These are phyloP conservation scores for Erpetoichthys calabaricus DNA, from an alignment of 2,797 vertebrate genomes.

Conservation along the genomic window DNA sequence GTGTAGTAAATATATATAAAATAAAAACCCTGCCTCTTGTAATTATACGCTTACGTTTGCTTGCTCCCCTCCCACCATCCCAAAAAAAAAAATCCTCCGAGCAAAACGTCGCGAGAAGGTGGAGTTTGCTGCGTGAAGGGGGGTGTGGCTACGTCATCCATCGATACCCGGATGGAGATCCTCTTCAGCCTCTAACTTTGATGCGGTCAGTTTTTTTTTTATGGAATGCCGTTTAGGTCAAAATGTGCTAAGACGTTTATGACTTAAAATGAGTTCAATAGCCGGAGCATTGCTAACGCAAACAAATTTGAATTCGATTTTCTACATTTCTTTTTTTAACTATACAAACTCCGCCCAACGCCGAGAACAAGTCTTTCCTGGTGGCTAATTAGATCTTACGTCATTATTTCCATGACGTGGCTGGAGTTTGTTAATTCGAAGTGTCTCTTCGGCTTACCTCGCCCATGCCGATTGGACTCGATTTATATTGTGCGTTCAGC, in stretches of 20 bases:
- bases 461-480: too few relatives aligned
- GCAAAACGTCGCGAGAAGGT: conserved; percentile 47
- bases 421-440: background rate
- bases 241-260: too few relatives aligned
- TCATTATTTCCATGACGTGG: conserved; percentile 73
- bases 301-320: too few relatives aligned
- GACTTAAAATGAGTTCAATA: too few relatives aligned
- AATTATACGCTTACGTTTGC: background rate
- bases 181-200: background rate
- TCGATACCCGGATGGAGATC: conserved; percentile 19
- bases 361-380: conserved; percentile 40
- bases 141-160: conserved; percentile 46
- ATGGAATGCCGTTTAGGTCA: too few relatives aligned
- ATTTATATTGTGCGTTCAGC: too few relatives aligned
- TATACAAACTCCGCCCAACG: conserved; percentile 34
- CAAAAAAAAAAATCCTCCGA: conserved; percentile 45
- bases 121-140: conserved; percentile 26
- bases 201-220: too few relatives aligned
- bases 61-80: background rate
- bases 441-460: too few relatives aligned
- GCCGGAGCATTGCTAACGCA: too few relatives aligned
- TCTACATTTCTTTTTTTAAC: conserved; percentile 11
- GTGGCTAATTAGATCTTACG: conserved; percentile 60
- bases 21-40: too few relatives aligned
- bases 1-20: too few relatives aligned